Base-by-base conservation (phyloP, 2,113 vertebrate species). In the Brevimyrus niger region DNA sequence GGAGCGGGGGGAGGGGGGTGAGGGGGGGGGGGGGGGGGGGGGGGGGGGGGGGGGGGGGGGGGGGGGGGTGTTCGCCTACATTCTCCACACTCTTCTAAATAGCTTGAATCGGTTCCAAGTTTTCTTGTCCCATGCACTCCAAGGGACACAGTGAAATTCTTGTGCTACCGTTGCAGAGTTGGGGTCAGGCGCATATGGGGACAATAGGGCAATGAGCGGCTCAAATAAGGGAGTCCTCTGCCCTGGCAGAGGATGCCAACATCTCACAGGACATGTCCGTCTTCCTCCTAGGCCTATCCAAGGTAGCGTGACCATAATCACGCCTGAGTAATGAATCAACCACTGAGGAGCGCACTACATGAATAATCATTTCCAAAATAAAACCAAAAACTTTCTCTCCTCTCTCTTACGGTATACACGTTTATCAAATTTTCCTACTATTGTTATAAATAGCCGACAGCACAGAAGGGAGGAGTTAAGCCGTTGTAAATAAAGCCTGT, bases 271-370 rank as follows among this genome's bases (percentile, higher is more conserved):
- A 91, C 91, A 91, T 91, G 46, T 65, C 91, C 91, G 87, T 89
- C 38, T 83, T 44, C 76, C 42, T 55, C 61, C 61, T 69, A 31
- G 10, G 10, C 50, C 73, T 13, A 51, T 84, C 76, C 76, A 89
- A 55, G 50, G 23, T 31, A 23, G 21, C 93, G 90, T 91, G 92
- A 92, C 91, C 90, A 90, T 95, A 95, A 95, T 95, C 94, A 95
- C 91, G 91, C 92, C 53, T 92, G 92, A 95, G 94, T 95, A 94
- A 94, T 92, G 93, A 94, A 92, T 90, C 90, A 92, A 90, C 91
- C 91, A 90, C 92, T 93, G 91, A 89, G 92, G 91, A 90, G 92
- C 89, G 91, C 94, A 94, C 92, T 91, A 69, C 91, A 92, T 94
- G 92, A 94, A 94, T 94, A 94, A 94, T 94, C 93, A 94, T 92